Evolutionary conservation across 2,888 invertebrate genomes (phyloP).

Genomic region (Eupithecia dodoneata): DNA sequence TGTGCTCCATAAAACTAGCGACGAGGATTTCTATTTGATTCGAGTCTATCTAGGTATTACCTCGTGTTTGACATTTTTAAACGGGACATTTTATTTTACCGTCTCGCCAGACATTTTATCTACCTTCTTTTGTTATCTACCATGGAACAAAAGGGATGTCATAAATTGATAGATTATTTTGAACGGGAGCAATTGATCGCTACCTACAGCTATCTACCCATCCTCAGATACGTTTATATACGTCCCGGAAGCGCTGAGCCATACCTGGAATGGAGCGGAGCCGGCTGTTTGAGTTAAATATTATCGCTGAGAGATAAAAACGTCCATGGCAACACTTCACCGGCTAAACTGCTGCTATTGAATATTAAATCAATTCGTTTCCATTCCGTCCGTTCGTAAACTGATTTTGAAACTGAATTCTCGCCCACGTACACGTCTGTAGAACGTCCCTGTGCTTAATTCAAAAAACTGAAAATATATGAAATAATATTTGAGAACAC

Average conservation of each 20-base stretch:
- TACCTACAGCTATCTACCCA: no score
- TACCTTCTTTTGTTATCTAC: background rate
- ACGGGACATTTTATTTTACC: background rate
- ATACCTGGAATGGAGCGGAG: background rate
- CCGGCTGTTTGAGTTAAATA: conserved; percentile 12
- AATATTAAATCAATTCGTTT: conserved; percentile 28
- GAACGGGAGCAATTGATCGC: background rate
- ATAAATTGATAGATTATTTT: background rate
- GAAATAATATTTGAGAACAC: background rate
- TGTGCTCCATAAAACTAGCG: conserved; percentile 13
- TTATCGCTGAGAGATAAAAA: conserved; percentile 15
- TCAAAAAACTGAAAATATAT: background rate
- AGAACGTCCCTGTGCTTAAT: background rate
- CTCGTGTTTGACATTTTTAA: conserved; percentile 8
- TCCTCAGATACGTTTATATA: no score
- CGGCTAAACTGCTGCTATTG: conserved; percentile 22
- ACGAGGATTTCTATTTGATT: conserved; percentile 14
- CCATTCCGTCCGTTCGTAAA: conserved; percentile 24
- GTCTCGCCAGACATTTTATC: background rate
- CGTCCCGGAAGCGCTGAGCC: background rate
- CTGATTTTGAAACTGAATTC: conserved; percentile 20
- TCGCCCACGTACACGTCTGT: background rate
- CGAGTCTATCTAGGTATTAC: background rate
- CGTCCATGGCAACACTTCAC: conserved; percentile 17
- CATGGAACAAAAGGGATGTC: background rate